phyloP scores from a whole-genome alignment of 2,113 vertebrate genomes.

The Eolophus roseicapilla region DNA sequence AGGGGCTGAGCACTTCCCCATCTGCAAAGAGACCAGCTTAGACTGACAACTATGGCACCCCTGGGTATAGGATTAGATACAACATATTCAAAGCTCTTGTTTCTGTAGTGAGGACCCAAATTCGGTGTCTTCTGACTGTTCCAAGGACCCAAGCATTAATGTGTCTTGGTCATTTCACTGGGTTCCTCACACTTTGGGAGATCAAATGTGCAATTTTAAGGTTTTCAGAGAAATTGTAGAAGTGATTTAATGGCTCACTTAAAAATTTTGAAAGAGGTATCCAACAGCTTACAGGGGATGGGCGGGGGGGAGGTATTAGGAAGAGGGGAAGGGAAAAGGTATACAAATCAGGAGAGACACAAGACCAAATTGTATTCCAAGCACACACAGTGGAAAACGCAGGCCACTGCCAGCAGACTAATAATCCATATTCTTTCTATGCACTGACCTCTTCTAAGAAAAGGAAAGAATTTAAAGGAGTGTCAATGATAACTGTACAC shows the following conservation, averaged over 20 bases:
- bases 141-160: neutral
- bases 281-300: neutral
- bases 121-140: neutral
- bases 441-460: slow-evolving; percentile 13
- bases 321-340: neutral
- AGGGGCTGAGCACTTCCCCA: neutral
- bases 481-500: neutral
- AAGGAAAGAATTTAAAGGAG: slow-evolving; percentile 38
- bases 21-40: neutral
- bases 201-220: neutral
- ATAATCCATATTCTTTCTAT: slow-evolving; percentile 20
- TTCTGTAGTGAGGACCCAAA: neutral
- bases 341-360: neutral
- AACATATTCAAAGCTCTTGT: neutral
- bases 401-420: slow-evolving; percentile 3
- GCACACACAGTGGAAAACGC: slow-evolving; percentile 29
- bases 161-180: neutral
- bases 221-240: neutral
- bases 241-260: neutral
- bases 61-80: neutral
- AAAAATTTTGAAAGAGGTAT: neutral
- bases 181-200: neutral
- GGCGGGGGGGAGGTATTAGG: neutral
- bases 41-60: neutral
- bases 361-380: neutral